These are phyloP conservation scores for Channa maculata DNA, from an alignment of 2,113 vertebrate genomes.

Conservation along the genomic window DNA sequence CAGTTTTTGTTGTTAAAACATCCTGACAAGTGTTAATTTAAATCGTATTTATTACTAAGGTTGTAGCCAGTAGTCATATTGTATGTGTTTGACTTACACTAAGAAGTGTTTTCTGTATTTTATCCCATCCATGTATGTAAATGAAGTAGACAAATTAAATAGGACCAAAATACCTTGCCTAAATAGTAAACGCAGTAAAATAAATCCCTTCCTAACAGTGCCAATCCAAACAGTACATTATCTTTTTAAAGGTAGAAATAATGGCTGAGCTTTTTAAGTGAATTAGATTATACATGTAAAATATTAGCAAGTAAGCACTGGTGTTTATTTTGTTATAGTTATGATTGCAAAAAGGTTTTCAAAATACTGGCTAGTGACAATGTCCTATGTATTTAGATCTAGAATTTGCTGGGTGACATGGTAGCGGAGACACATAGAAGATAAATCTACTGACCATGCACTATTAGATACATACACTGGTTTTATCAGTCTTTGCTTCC, in stretches of 20 bases:
- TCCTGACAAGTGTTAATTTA: too few species aligned
- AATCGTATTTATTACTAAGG: too few species aligned
- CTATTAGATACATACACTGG: conserved; percentile 16
- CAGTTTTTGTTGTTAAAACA: too few species aligned
- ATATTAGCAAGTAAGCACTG: too few species aligned
- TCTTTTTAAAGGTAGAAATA: not conserved
- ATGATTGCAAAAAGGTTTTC: too few species aligned
- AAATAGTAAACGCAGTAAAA: not conserved
- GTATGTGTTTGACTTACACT: too few species aligned
- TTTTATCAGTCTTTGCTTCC: conserved; percentile 21
- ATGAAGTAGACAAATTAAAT: not conserved
- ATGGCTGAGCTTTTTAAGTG: too few species aligned
- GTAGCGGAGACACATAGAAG: conserved; percentile 36
- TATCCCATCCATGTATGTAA: not conserved
- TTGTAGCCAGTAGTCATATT: not conserved
- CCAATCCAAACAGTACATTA: not conserved
- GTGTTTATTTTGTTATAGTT: too few species aligned
- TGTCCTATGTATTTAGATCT: not conserved
- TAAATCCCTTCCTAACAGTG: not conserved
- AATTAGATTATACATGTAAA: too few species aligned
- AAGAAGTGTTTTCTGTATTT: too few species aligned
- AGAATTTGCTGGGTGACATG: conserved; percentile 11
- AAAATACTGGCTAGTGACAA: too few species aligned
- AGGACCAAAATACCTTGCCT: too few species aligned
- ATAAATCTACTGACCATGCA: conserved; percentile 38